Base-by-base conservation (phyloP, 2,113 vertebrate genomes). In the Aphelocoma coerulescens region DNA sequence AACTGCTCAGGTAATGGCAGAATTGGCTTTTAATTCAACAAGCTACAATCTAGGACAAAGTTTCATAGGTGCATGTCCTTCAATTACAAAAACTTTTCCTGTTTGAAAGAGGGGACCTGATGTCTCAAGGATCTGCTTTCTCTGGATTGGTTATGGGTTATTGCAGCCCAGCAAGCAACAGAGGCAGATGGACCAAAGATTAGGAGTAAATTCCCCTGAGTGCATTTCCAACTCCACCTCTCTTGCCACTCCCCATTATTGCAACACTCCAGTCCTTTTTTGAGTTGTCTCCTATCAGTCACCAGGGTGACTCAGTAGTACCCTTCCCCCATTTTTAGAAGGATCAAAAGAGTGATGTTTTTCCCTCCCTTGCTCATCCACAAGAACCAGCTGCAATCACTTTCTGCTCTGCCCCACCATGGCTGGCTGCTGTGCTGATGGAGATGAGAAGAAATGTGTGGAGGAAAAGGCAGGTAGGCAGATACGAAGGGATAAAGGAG, bases 1-100 rank as follows among this genome's bases (percentile, higher is more conserved):
- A 98, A 98, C 96, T 97, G 93, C 95, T 97, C 78, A 67, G 62
- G 85, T 97, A 95, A 97, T 84, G 89, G 85, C 76, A 85, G 51
- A 94, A 69, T 78, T 83, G 73, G 79, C 66, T 61, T 55, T 92
- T 91, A 28, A 84, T 89, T 93, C 91, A 88, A 75, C 43, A 81
- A 86, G 72, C 69, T 58, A 68, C 48, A 91, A 96, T 46, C 28
- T 73, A 72, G 62, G 82, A 82, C 39, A 55, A 72, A 91, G 81
- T 91, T 94, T 91, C 9, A 3, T 46, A 85, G 91, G 55, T 66
- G 33, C 83, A 63, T 55, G 52, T 30, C 91, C 86, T 85, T 82
- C 80, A 85, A 57, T 91, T 67, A 85, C 57, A 87, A 46, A 65
- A 97, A 95, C 77, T 91, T 96, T 84, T 80, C 65, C 62, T 58